These are phyloP conservation scores for Caradrina clavipalpis DNA, from an alignment of 2,888 invertebrate species.

Conservation along the genomic window DNA sequence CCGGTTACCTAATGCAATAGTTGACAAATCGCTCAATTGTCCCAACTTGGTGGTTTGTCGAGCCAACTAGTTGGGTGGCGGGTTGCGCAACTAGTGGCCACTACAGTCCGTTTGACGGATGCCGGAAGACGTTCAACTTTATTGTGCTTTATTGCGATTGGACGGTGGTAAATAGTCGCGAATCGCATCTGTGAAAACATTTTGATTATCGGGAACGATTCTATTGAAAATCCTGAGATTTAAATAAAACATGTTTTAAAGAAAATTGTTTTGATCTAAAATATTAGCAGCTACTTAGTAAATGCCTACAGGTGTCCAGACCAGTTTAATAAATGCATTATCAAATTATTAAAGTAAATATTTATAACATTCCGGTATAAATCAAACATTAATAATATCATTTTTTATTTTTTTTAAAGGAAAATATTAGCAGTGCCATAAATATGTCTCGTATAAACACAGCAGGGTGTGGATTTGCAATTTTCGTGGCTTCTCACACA, in stretches of 20 bases:
- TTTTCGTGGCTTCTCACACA: slow-evolving; percentile 72
- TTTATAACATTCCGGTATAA: slow-evolving; percentile 45
- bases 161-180: slow-evolving; percentile 78
- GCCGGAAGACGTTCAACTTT: slow-evolving; percentile 87
- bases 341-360: slow-evolving; percentile 45
- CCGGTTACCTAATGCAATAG: slow-evolving; percentile 84
- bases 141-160: slow-evolving; percentile 86
- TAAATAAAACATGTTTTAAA: slow-evolving; percentile 52
- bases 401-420: slow-evolving; percentile 55
- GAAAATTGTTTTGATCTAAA: slow-evolving; percentile 38
- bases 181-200: slow-evolving; percentile 73
- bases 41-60: slow-evolving; percentile 78
- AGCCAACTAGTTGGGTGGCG: slow-evolving; percentile 83
- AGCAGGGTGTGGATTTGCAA: slow-evolving; percentile 74
- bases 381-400: slow-evolving; percentile 51
- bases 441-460: slow-evolving; percentile 72
- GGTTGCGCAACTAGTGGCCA: slow-evolving; percentile 81
- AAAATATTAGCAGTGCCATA: slow-evolving; percentile 65
- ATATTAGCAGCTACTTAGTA: slow-evolving; percentile 29
- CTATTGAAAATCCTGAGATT: slow-evolving; percentile 62
- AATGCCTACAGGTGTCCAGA: slow-evolving; percentile 28
- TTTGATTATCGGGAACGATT: slow-evolving; percentile 70
- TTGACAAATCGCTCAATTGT: slow-evolving; percentile 91
- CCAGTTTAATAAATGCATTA: slow-evolving; percentile 41
- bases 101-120: slow-evolving; percentile 81